Base-by-base conservation (phyloP, 2,113 vertebrate genomes). In the Tinamus guttatus region DNA sequence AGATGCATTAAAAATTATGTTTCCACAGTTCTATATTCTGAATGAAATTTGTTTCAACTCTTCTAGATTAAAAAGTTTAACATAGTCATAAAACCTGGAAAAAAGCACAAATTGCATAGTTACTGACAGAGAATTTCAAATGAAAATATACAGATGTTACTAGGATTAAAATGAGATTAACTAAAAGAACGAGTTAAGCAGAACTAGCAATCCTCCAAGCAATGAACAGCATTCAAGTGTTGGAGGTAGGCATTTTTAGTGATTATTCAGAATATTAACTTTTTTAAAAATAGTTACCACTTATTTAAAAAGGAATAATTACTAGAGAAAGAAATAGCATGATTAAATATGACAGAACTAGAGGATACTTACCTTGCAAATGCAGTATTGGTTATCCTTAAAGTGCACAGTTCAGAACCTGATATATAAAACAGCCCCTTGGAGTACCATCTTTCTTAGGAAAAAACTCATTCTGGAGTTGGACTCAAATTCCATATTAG, bases 1-100 rank as follows among this genome's bases (percentile, higher is more conserved):
- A 70, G 41, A 81, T 36, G 69, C 2, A 95, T 95, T 90, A 90
- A 95, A 91, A 95, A 83, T 58, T 20, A 74, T n/a, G 32, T 84
- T 86, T 85, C 85, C 90, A 79, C 49, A 56, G 34, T 41, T 81
- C 34, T 43, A 36, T 74, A 56, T 84, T 87, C 65, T 84, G 69
- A 81, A 71, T 17, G 5, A 10, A n/a, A 41, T 84, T 91, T 70
- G 24, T 43, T 54, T 62, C 30, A 77, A 81, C 47, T 17, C 6
- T 54, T 87, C 60, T 40, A 47, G 51, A 41, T 40, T 6, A 88
- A 71, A 62, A 71, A 36, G n/a, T 58, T 28, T 21, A 73, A 79
- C 34, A 36, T 14, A 56, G 7, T 13, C 4, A 21, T 38, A 32
- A 79, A 41, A 40, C 16, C 32, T 80, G n/a, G 28, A 86, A 25